Conservation (phyloP, 1,140 invertebrate genomes). For the Pseudomyrmex gracilis region DNA sequence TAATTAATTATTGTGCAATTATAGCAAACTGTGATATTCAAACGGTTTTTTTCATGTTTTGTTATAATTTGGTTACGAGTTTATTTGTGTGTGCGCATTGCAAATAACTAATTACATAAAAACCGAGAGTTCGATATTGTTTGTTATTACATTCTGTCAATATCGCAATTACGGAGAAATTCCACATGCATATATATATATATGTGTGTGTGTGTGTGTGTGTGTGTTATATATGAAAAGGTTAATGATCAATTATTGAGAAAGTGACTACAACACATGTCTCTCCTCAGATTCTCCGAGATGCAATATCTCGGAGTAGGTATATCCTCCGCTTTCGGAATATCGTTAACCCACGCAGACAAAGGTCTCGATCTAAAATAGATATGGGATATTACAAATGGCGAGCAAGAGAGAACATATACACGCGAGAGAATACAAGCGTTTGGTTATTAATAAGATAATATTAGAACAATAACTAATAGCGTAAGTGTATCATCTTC, state of each 20-base stretch:
- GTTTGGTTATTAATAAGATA: background rate
- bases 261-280: background rate
- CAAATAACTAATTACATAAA: constrained; percentile 15
- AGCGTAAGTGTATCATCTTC: background rate
- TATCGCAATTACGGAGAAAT: background rate
- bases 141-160: background rate
- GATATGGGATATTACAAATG: background rate
- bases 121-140: background rate
- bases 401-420: background rate
- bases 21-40: background rate
- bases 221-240: background rate
- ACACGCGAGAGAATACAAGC: background rate
- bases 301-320: background rate
- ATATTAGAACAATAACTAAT: constrained; percentile 19
- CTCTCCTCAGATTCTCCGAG: background rate
- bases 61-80: background rate
- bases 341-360: background rate
- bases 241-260: background rate
- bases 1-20: background rate
- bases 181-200: no score
- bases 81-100: background rate
- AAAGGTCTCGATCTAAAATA: constrained; percentile 22
- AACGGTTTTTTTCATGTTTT: background rate
- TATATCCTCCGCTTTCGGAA: background rate
- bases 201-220: background rate